Conservation (phyloP, 1,140 invertebrate species). For the Aphidius gifuensis region DNA sequence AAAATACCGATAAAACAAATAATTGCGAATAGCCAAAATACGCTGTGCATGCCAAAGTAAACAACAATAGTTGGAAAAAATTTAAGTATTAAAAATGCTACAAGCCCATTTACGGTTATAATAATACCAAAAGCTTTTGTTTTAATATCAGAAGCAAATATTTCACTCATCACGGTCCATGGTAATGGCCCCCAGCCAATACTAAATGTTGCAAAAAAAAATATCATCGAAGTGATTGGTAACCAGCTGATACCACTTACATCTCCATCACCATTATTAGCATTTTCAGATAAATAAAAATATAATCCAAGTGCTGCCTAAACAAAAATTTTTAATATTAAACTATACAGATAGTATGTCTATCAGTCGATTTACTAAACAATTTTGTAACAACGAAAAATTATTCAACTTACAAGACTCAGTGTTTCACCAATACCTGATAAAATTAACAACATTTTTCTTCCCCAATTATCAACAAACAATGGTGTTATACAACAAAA, state of each 20-base stretch:
- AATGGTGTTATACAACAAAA: conserved; percentile 67
- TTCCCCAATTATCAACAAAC: conserved; percentile 72
- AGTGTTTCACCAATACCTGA: conserved; percentile 65
- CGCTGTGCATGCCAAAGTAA: conserved; percentile 63
- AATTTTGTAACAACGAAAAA: background rate
- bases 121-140: conserved; percentile 72
- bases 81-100: conserved; percentile 77
- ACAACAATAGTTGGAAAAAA: conserved; percentile 64
- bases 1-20: conserved; percentile 61
- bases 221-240: conserved; percentile 63
- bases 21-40: conserved; percentile 75
- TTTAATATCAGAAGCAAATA: conserved; percentile 75
- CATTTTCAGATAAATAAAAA: conserved; percentile 58
- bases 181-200: conserved; percentile 78
- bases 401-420: conserved; percentile 38
- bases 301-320: conserved; percentile 60
- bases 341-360: too few relatives aligned
- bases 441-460: conserved; percentile 67
- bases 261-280: conserved; percentile 37
- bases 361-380: too few relatives aligned
- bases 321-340: conserved; percentile 23
- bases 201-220: conserved; percentile 68
- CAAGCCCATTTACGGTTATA: conserved; percentile 73
- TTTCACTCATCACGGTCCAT: conserved; percentile 81
- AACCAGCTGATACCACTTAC: conserved; percentile 59